phyloP scores from a whole-genome alignment of 2,888 invertebrate species.

The Caenorhabditis sinica region DNA sequence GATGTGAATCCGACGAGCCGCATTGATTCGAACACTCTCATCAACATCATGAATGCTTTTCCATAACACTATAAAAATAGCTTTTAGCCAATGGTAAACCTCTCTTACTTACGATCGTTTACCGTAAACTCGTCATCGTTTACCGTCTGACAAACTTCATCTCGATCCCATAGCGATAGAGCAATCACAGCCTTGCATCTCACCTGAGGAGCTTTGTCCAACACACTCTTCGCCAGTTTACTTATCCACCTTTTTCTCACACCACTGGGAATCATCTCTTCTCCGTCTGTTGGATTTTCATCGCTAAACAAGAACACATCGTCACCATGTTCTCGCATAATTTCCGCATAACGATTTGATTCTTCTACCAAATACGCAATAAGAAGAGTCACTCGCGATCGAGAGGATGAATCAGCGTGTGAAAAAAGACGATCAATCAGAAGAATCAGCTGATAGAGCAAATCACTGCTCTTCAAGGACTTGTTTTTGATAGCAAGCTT shows the following conservation, averaged over 20 bases:
- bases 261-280: constrained; percentile 42
- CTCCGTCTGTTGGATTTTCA: constrained; percentile 15
- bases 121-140: constrained; percentile 23
- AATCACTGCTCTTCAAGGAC: constrained; percentile 49
- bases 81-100: background rate
- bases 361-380: constrained; percentile 42
- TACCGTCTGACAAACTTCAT: background rate
- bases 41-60: constrained; percentile 59
- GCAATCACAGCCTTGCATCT: constrained; percentile 34
- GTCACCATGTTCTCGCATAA: constrained; percentile 47
- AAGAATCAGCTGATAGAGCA: constrained; percentile 41
- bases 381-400: constrained; percentile 15
- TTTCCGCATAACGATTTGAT: constrained; percentile 31
- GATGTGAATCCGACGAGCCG: constrained; percentile 52
- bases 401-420: constrained; percentile 37
- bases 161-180: constrained; percentile 40
- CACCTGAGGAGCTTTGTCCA: constrained; percentile 53
- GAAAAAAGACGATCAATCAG: constrained; percentile 41
- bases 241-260: constrained; percentile 47
- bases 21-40: constrained; percentile 42
- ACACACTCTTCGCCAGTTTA: constrained; percentile 36
- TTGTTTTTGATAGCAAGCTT: constrained; percentile 51
- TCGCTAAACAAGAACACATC: constrained; percentile 38
- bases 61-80: constrained; percentile 42
- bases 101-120: constrained; percentile 35